phyloP scores from a whole-genome alignment of 2,797 vertebrate species.

The Pyrocephalus nanus region DNA sequence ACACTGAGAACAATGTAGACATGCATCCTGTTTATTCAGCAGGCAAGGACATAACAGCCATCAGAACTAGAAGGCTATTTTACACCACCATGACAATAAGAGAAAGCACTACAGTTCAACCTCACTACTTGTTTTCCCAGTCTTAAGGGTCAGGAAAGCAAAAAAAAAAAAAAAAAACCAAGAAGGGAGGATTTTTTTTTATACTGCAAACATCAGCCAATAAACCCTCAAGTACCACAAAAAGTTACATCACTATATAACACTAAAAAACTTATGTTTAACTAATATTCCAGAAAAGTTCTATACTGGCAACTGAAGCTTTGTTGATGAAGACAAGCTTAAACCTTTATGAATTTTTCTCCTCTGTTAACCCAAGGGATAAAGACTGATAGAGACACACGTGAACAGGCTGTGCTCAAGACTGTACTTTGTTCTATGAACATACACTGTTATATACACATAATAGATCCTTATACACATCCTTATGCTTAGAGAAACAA shows the following conservation, averaged over 20 bases:
- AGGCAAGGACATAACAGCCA: not conserved
- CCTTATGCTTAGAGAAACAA: not conserved
- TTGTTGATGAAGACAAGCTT: not conserved
- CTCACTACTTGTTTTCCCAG: not conserved
- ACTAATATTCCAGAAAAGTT: not conserved
- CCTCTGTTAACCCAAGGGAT: not conserved
- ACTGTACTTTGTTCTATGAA: not conserved
- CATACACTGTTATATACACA: not conserved
- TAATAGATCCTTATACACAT: not conserved
- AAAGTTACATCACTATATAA: not conserved
- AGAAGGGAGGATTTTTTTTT: not conserved
- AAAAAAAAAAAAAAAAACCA: too few species aligned
- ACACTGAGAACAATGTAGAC: conserved; percentile 24
- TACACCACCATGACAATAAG: not conserved
- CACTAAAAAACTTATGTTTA: not conserved
- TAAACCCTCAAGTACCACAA: not conserved
- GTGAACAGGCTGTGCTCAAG: not conserved
- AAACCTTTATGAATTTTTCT: not conserved
- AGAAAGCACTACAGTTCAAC: not conserved
- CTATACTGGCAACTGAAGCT: not conserved
- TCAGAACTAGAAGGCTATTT: not conserved
- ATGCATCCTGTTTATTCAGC: conserved; percentile 54
- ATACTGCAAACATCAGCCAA: not conserved
- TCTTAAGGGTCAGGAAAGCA: not conserved
- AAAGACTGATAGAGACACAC: accelerated